These are phyloP conservation scores for Leucoraja ocellata DNA, from an alignment of 2,797 vertebrate genomes.

Conservation along the genomic window DNA sequence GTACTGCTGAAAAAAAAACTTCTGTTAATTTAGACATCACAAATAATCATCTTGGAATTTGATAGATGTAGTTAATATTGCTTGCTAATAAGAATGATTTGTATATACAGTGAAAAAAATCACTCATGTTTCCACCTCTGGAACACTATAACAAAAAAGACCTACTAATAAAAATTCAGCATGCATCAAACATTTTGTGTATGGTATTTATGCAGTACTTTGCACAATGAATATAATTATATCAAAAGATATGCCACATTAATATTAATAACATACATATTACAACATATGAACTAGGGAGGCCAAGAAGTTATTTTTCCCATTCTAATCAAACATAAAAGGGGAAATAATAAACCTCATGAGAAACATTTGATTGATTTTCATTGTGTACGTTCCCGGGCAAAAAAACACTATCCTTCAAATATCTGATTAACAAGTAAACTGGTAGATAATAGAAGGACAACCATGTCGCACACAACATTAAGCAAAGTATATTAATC, in stretches of 20 bases:
- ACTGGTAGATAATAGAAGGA: slow-evolving; percentile 38
- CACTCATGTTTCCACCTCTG: background rate
- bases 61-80: background rate
- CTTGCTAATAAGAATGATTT: slow-evolving; percentile 27
- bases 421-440: slow-evolving; percentile 38
- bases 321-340: slow-evolving; percentile 36
- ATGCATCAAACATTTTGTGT: background rate
- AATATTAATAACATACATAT: slow-evolving; percentile 34
- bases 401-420: slow-evolving; percentile 35
- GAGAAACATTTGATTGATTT: slow-evolving; percentile 36
- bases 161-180: slow-evolving; percentile 30
- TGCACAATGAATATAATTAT: slow-evolving; percentile 34
- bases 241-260: slow-evolving; percentile 34
- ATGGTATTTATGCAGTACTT: slow-evolving; percentile 18
- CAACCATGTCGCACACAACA: slow-evolving; percentile 38
- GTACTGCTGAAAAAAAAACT: background rate
- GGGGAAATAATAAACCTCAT: slow-evolving; percentile 35
- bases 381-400: slow-evolving; percentile 8
- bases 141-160: background rate
- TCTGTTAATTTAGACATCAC: slow-evolving; percentile 30
- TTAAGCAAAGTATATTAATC: slow-evolving; percentile 39
- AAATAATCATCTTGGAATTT: slow-evolving; percentile 36
- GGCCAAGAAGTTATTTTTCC: background rate
- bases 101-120: background rate
- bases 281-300: slow-evolving; percentile 30